A percentile compares a stretch with the other conserved stretches of the same genome.
Conservation (phyloP, 2,113 vertebrate species). For the Laterallus jamaicensis region DNA sequence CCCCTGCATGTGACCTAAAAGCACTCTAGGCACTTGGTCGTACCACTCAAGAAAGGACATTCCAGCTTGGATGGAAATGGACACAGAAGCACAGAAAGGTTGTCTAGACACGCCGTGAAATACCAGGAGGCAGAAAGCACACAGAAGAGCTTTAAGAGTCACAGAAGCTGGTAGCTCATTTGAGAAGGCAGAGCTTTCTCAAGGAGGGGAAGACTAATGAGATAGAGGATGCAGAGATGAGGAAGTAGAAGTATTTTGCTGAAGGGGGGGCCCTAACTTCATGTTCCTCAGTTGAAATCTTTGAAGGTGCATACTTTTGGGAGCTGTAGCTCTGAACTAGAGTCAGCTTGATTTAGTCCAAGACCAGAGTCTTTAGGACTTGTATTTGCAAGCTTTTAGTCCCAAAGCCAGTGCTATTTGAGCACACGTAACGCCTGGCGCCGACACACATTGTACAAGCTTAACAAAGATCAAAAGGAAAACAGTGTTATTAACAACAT, state of each 20-base stretch:
- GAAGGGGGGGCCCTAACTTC: not conserved
- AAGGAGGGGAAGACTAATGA: not conserved
- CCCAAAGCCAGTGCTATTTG: not conserved
- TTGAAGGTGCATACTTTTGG: not conserved
- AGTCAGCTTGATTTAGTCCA: not conserved
- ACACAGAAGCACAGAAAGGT: not conserved
- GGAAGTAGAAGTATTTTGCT: not conserved
- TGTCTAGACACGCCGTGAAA: not conserved
- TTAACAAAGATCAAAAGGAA: not conserved
- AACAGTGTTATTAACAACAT: not conserved
- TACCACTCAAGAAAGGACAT: fast-evolving
- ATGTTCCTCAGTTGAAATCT: not conserved
- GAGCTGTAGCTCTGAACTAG: not conserved
- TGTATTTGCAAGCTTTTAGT: not conserved
- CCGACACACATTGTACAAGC: not conserved
- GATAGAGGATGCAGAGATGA: not conserved
- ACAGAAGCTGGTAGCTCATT: not conserved
- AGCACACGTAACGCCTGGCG: not conserved
- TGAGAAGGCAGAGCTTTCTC: not conserved
- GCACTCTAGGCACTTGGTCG: not conserved
- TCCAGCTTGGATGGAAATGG: not conserved
- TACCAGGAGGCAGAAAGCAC: not conserved
- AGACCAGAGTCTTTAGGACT: not conserved
- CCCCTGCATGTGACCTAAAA: not conserved
- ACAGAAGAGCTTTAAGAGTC: not conserved